These are phyloP conservation scores for Cordylochernes scorpioides DNA, from an alignment of 2,888 invertebrate species.

Conservation along the genomic window DNA sequence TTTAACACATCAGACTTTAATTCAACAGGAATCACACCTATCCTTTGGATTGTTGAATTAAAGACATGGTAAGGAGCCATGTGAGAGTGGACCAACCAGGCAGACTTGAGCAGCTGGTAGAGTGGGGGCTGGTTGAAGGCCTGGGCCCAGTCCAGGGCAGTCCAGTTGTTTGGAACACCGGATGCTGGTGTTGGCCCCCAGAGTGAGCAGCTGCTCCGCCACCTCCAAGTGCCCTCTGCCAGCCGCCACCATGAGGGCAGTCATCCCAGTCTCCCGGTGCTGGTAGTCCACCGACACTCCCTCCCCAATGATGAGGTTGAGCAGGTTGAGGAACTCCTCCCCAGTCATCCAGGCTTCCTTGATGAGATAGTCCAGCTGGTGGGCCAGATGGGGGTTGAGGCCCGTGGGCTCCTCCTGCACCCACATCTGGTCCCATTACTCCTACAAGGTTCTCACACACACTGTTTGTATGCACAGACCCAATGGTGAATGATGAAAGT, in stretches of 20 bases:
- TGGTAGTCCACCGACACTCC: constrained; percentile 32
- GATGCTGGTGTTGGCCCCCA: constrained; percentile 35
- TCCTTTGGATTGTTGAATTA: too few relatives aligned
- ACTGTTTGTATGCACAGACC: too few relatives aligned
- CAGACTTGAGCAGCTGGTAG: constrained; percentile 28
- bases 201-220: constrained; percentile 38
- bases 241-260: constrained; percentile 52
- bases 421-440: too few relatives aligned
- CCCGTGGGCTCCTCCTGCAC: too few relatives aligned
- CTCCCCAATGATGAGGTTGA: too few relatives aligned
- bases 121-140: constrained; percentile 34
- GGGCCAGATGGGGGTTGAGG: constrained; percentile 26
- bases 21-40: too few relatives aligned
- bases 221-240: constrained; percentile 38
- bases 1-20: too few relatives aligned
- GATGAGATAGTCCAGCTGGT: constrained; percentile 40
- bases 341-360: constrained; percentile 33
- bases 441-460: too few relatives aligned
- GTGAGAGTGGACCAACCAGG: too few relatives aligned
- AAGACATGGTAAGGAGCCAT: too few relatives aligned
- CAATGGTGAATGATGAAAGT: too few relatives aligned
- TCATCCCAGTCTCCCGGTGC: constrained; percentile 35
- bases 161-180: constrained; percentile 37
- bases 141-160: constrained; percentile 41
- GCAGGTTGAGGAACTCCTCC: constrained; percentile 42